phyloP scores from a whole-genome alignment of 1,140 invertebrate species.

The Habropoda laboriosa region DNA sequence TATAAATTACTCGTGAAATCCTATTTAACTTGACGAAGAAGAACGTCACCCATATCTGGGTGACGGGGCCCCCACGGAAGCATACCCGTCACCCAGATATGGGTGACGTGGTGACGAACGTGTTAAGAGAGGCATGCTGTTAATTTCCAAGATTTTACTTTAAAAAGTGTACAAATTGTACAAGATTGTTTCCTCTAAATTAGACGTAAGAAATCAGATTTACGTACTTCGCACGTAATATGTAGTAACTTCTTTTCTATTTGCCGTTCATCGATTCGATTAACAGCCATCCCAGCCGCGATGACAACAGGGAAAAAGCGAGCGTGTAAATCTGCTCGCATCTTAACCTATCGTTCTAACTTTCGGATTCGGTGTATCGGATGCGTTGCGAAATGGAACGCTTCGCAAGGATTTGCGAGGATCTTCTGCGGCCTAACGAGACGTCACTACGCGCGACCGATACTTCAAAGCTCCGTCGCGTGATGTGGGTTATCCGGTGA shows the following conservation, averaged over 20 bases:
- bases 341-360: background rate
- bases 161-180: no score
- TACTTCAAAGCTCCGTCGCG: constrained; percentile 16
- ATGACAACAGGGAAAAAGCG: constrained; percentile 1
- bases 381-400: constrained; percentile 25
- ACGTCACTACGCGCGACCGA: constrained; percentile 20
- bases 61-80: no score
- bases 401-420: constrained; percentile 15
- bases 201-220: no score
- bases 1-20: no score
- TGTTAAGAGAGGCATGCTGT: no score
- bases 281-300: background rate
- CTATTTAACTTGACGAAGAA: no score
- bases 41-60: no score
- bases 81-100: no score
- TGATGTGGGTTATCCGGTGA: constrained; percentile 39
- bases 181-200: no score
- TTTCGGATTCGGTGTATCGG: background rate
- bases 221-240: no score
- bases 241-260: background rate
- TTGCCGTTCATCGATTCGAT: background rate
- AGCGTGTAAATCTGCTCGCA: background rate
- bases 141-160: no score
- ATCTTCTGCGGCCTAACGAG: constrained; percentile 49
- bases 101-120: no score